Evolutionary conservation across 2,888 invertebrate genomes (phyloP).

Genomic region (Coelogynopora nodosa): DNA sequence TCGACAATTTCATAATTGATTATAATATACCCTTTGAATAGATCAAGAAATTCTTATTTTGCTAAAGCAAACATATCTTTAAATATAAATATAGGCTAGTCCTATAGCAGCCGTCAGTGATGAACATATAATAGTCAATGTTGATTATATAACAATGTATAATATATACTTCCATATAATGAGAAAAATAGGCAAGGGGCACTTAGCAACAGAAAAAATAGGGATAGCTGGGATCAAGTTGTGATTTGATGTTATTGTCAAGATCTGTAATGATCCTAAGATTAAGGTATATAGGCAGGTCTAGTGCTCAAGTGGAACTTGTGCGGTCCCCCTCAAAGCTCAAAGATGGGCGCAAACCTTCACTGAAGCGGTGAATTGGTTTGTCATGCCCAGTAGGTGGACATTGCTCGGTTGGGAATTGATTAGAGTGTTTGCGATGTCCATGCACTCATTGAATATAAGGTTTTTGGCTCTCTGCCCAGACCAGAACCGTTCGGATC

Average conservation of each 20-base stretch:
- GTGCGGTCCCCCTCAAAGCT: neutral
- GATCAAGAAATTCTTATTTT: no score
- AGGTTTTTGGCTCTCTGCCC: conserved; percentile 5
- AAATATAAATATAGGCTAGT: no score
- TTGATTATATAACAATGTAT: no score
- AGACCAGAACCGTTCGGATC: neutral
- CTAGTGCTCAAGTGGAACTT: neutral
- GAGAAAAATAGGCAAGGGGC: no score
- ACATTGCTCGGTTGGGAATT: neutral
- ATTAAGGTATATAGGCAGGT: neutral
- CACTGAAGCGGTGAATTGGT: neutral
- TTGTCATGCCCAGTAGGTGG: neutral
- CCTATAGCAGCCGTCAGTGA: no score
- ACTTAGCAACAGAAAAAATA: no score
- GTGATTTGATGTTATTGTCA: neutral
- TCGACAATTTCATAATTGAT: no score
- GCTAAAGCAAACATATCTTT: no score
- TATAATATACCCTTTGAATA: no score
- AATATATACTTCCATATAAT: no score
- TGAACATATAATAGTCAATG: no score
- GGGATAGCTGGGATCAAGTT: neutral
- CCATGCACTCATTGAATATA: neutral
- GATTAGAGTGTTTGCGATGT: neutral
- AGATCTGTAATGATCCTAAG: neutral
- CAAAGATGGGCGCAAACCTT: neutral